These are phyloP conservation scores for Microtus montanus DNA, from an alignment of 2,113 vertebrate species.

Conservation along the genomic window DNA sequence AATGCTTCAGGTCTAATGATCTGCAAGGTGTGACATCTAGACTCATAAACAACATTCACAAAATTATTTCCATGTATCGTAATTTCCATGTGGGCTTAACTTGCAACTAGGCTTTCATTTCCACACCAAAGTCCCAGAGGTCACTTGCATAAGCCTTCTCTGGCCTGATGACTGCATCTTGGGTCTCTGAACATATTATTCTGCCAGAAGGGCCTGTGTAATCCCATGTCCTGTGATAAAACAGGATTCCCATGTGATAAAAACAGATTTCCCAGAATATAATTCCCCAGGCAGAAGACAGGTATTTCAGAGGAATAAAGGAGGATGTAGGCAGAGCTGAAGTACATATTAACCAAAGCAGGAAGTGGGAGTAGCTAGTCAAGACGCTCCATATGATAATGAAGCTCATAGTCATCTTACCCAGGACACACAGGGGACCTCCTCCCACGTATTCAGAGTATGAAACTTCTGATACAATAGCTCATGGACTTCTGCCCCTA, in stretches of 20 bases:
- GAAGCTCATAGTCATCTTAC: neutral
- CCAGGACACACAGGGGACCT: neutral
- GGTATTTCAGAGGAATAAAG: neutral
- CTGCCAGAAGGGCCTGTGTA: neutral
- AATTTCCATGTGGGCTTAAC: too few species aligned
- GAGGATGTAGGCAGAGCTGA: neutral
- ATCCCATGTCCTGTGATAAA: neutral
- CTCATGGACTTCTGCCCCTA: too few species aligned
- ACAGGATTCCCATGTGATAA: neutral
- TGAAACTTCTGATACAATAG: neutral
- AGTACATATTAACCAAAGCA: neutral
- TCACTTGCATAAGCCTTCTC: neutral
- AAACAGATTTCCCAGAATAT: neutral
- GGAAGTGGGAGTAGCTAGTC: neutral
- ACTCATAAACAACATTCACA: too few species aligned
- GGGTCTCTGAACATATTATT: neutral
- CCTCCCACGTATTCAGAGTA: neutral
- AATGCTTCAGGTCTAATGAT: too few species aligned
- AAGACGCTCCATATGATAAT: neutral
- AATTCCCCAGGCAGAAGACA: neutral
- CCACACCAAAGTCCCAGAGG: neutral
- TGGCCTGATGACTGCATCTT: neutral
- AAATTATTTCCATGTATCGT: too few species aligned
- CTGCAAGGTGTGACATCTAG: too few species aligned
- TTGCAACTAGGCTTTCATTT: neutral